A percentile compares a stretch with the other conserved stretches of the same genome.
These are phyloP conservation scores for Chionis minor DNA, from an alignment of 2,113 vertebrate species.

Conservation along the genomic window DNA sequence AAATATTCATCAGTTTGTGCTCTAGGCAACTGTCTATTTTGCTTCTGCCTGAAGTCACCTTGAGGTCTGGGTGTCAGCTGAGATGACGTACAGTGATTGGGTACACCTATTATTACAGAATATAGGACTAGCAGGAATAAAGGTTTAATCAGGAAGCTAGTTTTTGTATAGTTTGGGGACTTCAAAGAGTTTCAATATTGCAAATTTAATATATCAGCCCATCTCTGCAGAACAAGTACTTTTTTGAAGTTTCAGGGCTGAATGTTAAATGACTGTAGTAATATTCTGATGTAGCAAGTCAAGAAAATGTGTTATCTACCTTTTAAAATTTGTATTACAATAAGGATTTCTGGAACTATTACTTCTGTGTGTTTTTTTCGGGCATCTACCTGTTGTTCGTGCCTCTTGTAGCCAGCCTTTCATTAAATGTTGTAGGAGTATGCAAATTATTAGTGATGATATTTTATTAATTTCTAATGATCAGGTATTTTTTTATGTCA, in stretches of 20 bases:
- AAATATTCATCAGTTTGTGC: background rate
- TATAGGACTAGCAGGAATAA: background rate
- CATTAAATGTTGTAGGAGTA: background rate
- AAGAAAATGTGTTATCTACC: background rate
- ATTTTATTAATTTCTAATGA: background rate
- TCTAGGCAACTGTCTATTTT: background rate
- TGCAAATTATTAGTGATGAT: background rate
- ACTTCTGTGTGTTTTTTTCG: accelerated
- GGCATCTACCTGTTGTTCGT: background rate
- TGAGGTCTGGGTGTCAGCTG: background rate
- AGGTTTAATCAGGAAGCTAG: background rate
- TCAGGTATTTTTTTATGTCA: background rate
- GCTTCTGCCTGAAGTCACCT: background rate
- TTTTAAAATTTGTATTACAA: background rate
- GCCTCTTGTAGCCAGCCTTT: background rate
- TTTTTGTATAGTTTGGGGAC: background rate
- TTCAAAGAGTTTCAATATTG: background rate
- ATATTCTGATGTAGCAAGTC: background rate
- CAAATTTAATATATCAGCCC: background rate
- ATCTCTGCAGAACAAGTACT: background rate
- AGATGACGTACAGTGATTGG: background rate
- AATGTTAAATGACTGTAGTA: background rate
- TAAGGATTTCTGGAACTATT: background rate
- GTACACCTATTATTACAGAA: background rate
- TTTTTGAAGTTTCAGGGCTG: background rate